Evolutionary conservation across 2,113 vertebrate species (phyloP).

Genomic region (Menura novaehollandiae): DNA sequence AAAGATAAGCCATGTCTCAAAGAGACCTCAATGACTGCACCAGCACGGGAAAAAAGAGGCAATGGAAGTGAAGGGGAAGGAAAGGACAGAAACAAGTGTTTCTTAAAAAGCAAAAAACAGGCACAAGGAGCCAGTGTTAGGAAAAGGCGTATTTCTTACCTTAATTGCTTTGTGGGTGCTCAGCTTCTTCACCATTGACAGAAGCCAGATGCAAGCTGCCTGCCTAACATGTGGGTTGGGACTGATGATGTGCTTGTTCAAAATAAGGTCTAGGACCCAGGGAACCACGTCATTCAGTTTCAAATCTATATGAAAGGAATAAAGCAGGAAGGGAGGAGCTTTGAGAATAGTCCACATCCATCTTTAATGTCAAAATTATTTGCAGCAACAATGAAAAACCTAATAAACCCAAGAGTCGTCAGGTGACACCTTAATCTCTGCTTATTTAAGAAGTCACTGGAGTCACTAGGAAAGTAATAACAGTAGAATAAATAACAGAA

Average conservation of each 20-base stretch:
- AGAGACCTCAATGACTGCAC: neutral
- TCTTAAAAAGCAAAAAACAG: no score
- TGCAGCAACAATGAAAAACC: neutral
- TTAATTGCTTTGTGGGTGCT: conserved; percentile 88
- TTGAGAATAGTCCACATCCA: rapidly evolving
- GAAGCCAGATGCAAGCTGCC: conserved; percentile 95
- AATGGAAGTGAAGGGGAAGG: neutral
- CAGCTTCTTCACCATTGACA: conserved; percentile 93
- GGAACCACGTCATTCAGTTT: conserved; percentile 90
- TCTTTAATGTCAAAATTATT: neutral
- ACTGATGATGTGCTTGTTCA: conserved; percentile 87
- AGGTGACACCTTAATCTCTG: neutral
- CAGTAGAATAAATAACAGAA: neutral
- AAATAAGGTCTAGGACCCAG: conserved; percentile 88
- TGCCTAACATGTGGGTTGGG: conserved; percentile 92
- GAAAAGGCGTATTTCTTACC: conserved; percentile 61
- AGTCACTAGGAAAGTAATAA: neutral
- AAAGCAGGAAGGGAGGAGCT: neutral
- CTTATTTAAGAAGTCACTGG: neutral
- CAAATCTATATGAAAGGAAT: conserved; percentile 68
- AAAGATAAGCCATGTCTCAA: neutral
- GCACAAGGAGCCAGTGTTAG: neutral
- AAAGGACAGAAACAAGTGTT: neutral
- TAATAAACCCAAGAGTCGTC: neutral
- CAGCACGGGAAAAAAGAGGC: neutral